Base-by-base conservation (phyloP, 2,113 vertebrate genomes). In the Melanocharis versteri region DNA sequence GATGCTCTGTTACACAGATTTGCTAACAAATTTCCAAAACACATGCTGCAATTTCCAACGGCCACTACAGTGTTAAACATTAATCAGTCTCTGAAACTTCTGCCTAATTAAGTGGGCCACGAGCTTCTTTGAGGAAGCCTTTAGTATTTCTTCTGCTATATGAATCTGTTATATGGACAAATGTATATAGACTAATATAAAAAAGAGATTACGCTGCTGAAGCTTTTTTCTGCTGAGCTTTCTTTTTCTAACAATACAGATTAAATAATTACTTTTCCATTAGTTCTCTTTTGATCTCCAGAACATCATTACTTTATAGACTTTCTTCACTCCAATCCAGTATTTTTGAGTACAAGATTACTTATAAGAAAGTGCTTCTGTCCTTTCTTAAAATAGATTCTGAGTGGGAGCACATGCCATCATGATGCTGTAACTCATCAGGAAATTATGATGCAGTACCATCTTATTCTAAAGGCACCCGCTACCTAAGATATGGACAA, bases 361-460 rank as follows among this genome's bases (percentile, higher is more conserved):
- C 91, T 92, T 96, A 79, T 18, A 95, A 96, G 77, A 97, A 95
- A 90, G 90, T 82, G 75, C 91, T 96, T 97, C 91, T 95, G 92
- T 91, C 92, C 93, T 95, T 97, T 95, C 96, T 96, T 95, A 97
- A 97, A 98, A 97, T 96, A 97, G 95, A 95, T 77, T 95, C 53
- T 64, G 80, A 97, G 93, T 96, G 77, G 86, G 87, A 95, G 40
- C 94, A 88, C 68, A 94, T 93, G 92, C 75, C 95, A 96, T 94
- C 83, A 96, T 71, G 70, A 96, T 94, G 96, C 72, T 94, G 54
- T 85, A 95, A 89, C 56, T 96, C 57, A 84, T 91, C 65, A 90
- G 65, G 37, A 96, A 95, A 90, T 88, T 93, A 91, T 76, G 95
- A 97, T 83, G 64, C 40, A 82, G 82, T 47, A 96, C 45, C 28